Percentiles rank a stretch among this genome's conserved stretches.
Evolutionary conservation across 2,888 invertebrate species (phyloP).

Genomic region (Troides aeacus): DNA sequence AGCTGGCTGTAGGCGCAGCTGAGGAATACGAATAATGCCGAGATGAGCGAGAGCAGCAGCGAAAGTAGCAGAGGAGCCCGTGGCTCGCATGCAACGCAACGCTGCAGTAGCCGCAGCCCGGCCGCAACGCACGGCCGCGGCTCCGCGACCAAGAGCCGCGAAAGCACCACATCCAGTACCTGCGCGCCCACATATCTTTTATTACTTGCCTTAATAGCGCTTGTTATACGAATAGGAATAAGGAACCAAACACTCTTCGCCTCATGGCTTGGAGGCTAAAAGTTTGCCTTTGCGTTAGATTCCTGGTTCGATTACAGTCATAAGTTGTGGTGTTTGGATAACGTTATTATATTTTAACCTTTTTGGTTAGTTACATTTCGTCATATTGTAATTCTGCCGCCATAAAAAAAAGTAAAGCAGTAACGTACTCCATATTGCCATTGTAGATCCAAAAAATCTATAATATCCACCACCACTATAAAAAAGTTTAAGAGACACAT

Average conservation of each 20-base stretch:
- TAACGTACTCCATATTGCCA: no score
- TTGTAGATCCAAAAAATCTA: no score
- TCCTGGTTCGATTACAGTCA: no score
- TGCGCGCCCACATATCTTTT: constrained; percentile 40
- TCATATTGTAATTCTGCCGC: no score
- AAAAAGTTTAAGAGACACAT: no score
- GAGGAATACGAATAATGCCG: constrained; percentile 93
- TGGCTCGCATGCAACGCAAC: constrained; percentile 87
- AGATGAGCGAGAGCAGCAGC: constrained; percentile 92
- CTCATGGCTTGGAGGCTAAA: no score
- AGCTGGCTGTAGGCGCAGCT: constrained; percentile 92
- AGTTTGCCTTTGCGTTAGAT: no score
- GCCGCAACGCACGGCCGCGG: constrained; percentile 86
- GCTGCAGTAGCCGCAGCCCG: constrained; percentile 88
- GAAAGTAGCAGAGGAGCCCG: constrained; percentile 90
- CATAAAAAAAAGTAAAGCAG: no score
- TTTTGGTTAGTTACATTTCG: no score
- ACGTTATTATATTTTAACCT: no score
- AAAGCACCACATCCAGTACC: constrained; percentile 90
- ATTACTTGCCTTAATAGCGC: background rate
- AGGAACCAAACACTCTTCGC: background rate
- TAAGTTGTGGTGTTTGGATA: no score
- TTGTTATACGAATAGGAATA: background rate
- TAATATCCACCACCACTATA: no score
- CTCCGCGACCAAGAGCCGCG: constrained; percentile 86